phyloP scores from a whole-genome alignment of 2,113 vertebrate genomes.

The Hypocryptadius cinnamomeus region DNA sequence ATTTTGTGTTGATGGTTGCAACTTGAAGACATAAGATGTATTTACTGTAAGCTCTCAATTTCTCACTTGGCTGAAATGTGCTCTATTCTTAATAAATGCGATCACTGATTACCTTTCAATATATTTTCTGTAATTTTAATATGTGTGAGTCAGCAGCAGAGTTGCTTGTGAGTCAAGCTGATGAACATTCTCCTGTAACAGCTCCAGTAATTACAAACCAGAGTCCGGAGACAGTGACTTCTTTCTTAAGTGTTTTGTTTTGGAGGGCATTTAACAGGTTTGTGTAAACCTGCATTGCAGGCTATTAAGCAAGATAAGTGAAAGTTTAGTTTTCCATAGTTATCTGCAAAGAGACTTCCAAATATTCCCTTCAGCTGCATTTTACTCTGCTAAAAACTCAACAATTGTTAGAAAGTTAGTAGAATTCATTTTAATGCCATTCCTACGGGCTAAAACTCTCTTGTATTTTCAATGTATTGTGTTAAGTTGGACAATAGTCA shows the following conservation, averaged over 20 bases:
- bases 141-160: background rate
- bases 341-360: background rate
- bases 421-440: background rate
- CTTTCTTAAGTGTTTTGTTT: background rate
- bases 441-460: background rate
- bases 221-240: background rate
- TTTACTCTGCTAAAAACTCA: background rate
- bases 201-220: background rate
- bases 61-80: background rate
- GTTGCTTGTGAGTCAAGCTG: background rate
- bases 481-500: background rate
- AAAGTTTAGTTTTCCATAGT: background rate
- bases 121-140: background rate
- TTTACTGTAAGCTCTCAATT: background rate
- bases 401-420: background rate
- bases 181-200: background rate
- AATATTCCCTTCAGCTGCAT: background rate
- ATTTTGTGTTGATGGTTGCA: background rate
- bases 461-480: background rate
- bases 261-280: background rate
- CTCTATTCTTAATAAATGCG: background rate
- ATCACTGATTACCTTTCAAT: background rate
- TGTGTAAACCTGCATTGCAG: accelerated
- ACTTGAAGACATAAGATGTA: background rate
- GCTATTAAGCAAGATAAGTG: background rate